phyloP scores from a whole-genome alignment of 2,113 vertebrate species.

The Suricata suricatta region DNA sequence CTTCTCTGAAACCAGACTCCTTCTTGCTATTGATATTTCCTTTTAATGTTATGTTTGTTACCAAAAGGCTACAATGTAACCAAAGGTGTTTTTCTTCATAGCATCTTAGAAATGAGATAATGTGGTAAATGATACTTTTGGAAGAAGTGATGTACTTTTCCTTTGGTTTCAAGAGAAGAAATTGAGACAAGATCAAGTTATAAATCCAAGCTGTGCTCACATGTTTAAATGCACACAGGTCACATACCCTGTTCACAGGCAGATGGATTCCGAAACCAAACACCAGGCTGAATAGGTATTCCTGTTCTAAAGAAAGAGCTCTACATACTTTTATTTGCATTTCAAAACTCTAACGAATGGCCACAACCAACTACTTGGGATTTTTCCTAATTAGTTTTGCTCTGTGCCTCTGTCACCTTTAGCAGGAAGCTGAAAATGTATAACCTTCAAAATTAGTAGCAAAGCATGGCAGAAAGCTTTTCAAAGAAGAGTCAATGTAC shows the following conservation, averaged over 20 bases:
- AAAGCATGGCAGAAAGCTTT: constrained; percentile 34
- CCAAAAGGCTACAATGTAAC: background rate
- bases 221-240: background rate
- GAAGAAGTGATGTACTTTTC: background rate
- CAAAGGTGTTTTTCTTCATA: background rate
- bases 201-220: constrained; percentile 1
- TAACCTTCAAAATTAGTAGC: constrained; percentile 62
- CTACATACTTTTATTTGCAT: constrained; percentile 25
- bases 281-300: background rate
- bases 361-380: background rate
- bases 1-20: background rate
- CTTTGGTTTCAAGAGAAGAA: background rate
- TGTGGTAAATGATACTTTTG: background rate
- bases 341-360: constrained; percentile 65
- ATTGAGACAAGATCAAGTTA: background rate
- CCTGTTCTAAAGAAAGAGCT: background rate
- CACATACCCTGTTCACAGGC: background rate
- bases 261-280: background rate
- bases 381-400: constrained; percentile 66
- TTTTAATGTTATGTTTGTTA: background rate
- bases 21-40: background rate
- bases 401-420: constrained; percentile 55
- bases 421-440: constrained; percentile 30
- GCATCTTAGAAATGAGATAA: constrained; percentile 10
- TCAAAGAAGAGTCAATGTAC: constrained; percentile 16